Evolutionary conservation across 2,113 vertebrate genomes (phyloP), one percentile per base, ranked within the genome.

Genomic region (Hemiscyllium ocellatum): DNA sequence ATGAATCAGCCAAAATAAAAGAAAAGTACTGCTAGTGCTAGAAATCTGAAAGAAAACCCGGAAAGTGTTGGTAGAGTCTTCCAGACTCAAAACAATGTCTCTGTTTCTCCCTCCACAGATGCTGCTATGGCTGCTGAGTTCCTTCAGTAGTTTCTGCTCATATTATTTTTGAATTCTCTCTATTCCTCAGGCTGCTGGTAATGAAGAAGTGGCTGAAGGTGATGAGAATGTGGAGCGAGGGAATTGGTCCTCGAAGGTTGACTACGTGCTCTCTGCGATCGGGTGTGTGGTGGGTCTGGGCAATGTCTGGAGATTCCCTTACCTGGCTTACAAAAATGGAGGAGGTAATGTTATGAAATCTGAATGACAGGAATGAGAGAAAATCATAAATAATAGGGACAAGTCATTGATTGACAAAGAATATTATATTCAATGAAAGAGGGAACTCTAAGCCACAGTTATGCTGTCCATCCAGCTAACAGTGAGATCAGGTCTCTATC

Each of bases 241-340:
- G 0, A 89, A 89, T 12, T 89, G 86, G 86, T 89, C 86, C 50
- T 89, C 50, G 47, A 89, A 89, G 86, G 33, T 50, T 56, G 86
- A 89, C 24, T 89, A 89, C 86, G 29, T 89, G 50, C 86, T 89
- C 86, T 89, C 86, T 15, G 1, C 33, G 86, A 89, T 89, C 50
- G 86, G 86, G 8, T 89, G 22, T 89, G 86, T 50, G 15, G 86
- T 83, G 80, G 80, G 80, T 89, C 86, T 89, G 86, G 50, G 86
- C 86, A 89, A 89, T 3, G 26, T 89, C 86, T 89, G 86, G 50
- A 50, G 86, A 56, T 89, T 89, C 86, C 78, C 86, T 26, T 56
- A 29, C 50, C 86, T 89, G 86, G 37, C 37, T 47, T 83, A 83
- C 80, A 83, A 22, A 61, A 89, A 89, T 4, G 86, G 86, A 56